Evolutionary conservation across 2,797 vertebrate species (phyloP).

Genomic region (Xyrichtys novacula): DNA sequence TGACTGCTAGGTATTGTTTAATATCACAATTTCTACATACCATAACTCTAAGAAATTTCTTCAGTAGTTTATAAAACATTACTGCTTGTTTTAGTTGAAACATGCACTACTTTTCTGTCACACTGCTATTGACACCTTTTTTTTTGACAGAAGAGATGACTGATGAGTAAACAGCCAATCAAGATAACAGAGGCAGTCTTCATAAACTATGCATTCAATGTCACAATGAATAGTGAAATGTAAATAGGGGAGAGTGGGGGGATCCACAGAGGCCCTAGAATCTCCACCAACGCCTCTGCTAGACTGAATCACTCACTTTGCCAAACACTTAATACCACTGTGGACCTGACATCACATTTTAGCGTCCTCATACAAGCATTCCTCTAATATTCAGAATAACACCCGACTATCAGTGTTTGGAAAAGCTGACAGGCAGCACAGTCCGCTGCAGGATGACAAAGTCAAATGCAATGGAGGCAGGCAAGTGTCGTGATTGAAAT

Average conservation of each 20-base stretch:
- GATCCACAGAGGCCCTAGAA: not conserved
- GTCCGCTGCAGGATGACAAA: slow-evolving; percentile 62
- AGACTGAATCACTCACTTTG: slow-evolving; percentile 8
- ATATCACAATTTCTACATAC: no score
- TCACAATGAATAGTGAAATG: not conserved
- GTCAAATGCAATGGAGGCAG: slow-evolving; percentile 48
- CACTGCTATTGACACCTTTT: not conserved
- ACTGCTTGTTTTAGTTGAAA: no score
- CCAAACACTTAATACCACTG: not conserved
- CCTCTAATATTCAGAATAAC: slow-evolving; percentile 22
- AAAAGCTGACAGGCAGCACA: slow-evolving; percentile 21
- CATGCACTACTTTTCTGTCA: no score
- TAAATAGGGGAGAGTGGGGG: not conserved
- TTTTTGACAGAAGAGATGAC: not conserved
- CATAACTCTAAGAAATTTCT: no score
- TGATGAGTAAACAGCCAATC: not conserved
- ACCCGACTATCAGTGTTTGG: slow-evolving; percentile 12
- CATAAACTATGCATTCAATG: not conserved
- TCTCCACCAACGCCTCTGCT: slow-evolving; percentile 13
- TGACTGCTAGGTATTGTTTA: no score
- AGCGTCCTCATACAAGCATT: slow-evolving; percentile 33
- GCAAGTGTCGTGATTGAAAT: slow-evolving; percentile 72
- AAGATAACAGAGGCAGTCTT: not conserved
- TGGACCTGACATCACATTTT: slow-evolving; percentile 21
- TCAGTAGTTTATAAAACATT: no score